Evolutionary conservation across 2,113 vertebrate genomes (phyloP), one percentile per base, ranked within the genome.

Genomic region (Phyllopteryx taeniolatus): DNA sequence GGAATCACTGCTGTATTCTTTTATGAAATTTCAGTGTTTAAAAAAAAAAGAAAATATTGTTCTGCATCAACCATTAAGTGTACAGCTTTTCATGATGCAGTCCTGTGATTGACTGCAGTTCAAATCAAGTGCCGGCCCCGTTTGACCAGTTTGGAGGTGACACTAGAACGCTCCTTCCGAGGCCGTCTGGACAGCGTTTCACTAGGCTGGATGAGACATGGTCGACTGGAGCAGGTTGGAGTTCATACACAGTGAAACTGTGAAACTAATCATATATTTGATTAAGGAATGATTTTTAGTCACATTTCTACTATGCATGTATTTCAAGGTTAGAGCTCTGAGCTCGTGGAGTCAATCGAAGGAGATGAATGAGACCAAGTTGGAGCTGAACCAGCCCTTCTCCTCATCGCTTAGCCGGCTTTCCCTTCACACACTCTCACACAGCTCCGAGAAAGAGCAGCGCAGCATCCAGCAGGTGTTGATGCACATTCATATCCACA

Each of bases 301-400:
- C 27, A 39, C 27, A 2, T 39, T 17, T 33, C 8, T 47, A 8
- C 46, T 35, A 2, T 66, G 53, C 47, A n/a, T 43, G 72, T 4
- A 0, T 57, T n/a, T 74, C 20, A 54, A 91, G 90, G 81, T 94
- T 62, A 80, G 67, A 54, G 78, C 89, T 42, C 70, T 90, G 0
- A 93, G 93, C n/a, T 87, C 75, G 0, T 91, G 94, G 89, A 90
- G 75, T 68, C 75, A 66, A 53, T 86, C 86, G 6, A 91, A 77
- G 68, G 88, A 87, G 14, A 35, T 22, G 1, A 82, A 66, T 2
- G 88, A 85, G 53, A 92, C 88, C 72, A 82, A n/a, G 67, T 70
- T 91, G 63, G 77, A 86, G n/a, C 42, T 94, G 59, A 80, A 76
- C 5, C 94, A 95, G 59, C 93, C 93, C 0, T 94, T 95, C 76